Percentiles rank a stretch among this genome's conserved stretches.
These are phyloP conservation scores for Poecilia latipinna DNA, from an alignment of 2,113 vertebrate species.

Conservation along the genomic window DNA sequence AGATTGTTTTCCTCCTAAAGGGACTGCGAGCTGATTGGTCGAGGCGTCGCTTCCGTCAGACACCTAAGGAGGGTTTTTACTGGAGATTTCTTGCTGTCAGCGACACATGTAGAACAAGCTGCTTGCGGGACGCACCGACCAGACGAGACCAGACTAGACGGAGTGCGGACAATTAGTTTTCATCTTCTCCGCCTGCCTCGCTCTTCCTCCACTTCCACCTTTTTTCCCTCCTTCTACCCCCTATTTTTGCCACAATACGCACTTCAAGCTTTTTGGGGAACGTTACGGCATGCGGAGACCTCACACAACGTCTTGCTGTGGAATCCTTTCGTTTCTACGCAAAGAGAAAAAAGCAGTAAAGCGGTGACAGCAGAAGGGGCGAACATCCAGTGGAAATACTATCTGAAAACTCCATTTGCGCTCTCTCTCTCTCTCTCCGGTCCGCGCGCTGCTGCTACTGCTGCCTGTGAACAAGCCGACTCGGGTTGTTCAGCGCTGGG, in stretches of 20 bases:
- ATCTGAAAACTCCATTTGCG: constrained; percentile 82
- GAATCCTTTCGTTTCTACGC: constrained; percentile 58
- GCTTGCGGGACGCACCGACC: constrained; percentile 51
- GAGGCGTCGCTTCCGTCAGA: constrained; percentile 80
- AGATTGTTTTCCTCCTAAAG: constrained; percentile 89
- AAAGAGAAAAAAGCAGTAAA: constrained; percentile 41
- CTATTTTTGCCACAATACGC: constrained; percentile 14
- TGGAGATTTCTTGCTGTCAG: constrained; percentile 91
- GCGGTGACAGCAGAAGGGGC: constrained; percentile 44
- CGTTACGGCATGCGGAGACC: constrained; percentile 34
- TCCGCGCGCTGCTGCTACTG: constrained; percentile 29
- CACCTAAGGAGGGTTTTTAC: constrained; percentile 82
- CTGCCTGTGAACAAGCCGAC: constrained; percentile 32
- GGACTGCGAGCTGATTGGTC: constrained; percentile 84
- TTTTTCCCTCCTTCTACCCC: background rate
- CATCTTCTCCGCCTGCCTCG: constrained; percentile 17
- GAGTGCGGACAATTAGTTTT: constrained; percentile 23
- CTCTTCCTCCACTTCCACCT: background rate
- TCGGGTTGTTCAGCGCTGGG: constrained; percentile 27
- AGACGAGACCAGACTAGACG: constrained; percentile 17
- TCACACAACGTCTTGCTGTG: constrained; percentile 47
- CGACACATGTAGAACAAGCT: constrained; percentile 88
- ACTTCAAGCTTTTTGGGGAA: constrained; percentile 29
- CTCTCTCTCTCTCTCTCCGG: constrained; percentile 15
- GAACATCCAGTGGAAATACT: constrained; percentile 80